Evolutionary conservation across 1,140 invertebrate genomes (phyloP).

Genomic region (Eriocheir sinensis): DNA sequence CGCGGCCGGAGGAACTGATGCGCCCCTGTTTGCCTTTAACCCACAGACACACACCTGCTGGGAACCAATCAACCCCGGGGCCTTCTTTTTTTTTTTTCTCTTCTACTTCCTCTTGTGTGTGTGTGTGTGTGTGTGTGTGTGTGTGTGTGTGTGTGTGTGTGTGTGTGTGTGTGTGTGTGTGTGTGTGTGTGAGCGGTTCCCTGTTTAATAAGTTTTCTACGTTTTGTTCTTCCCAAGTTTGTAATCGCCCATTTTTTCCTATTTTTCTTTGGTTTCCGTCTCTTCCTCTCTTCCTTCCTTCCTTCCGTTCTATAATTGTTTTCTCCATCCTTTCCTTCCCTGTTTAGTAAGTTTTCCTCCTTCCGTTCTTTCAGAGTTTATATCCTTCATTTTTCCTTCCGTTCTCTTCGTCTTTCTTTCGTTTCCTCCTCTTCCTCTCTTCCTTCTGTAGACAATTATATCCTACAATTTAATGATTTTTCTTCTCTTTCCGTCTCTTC

Average conservation of each 20-base stretch:
- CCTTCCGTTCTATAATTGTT: not conserved
- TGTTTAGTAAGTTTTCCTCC: not conserved
- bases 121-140: not conserved
- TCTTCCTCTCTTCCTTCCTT: not conserved
- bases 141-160: constrained; percentile 30
- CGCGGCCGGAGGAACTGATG: not conserved
- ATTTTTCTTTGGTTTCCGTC: not conserved
- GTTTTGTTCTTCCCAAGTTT: not conserved
- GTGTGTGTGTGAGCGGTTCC: constrained; percentile 17
- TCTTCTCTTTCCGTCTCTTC: too few relatives aligned
- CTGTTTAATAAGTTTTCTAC: not conserved
- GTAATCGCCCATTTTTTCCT: not conserved
- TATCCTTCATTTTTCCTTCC: not conserved
- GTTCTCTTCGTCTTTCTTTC: not conserved
- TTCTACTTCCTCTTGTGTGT: not conserved
- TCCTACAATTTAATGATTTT: too few relatives aligned
- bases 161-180: constrained; percentile 50
- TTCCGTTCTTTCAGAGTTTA: not conserved
- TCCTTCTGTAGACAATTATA: too few relatives aligned
- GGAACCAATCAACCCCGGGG: not conserved
- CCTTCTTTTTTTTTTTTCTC: not conserved
- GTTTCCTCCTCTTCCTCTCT: not conserved
- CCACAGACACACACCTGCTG: not conserved
- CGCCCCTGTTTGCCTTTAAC: not conserved
- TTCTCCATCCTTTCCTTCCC: not conserved